Percentiles rank a stretch among this genome's conserved stretches.
phyloP scores from a whole-genome alignment of 2,888 invertebrate genomes.

The Lutraria lutraria region DNA sequence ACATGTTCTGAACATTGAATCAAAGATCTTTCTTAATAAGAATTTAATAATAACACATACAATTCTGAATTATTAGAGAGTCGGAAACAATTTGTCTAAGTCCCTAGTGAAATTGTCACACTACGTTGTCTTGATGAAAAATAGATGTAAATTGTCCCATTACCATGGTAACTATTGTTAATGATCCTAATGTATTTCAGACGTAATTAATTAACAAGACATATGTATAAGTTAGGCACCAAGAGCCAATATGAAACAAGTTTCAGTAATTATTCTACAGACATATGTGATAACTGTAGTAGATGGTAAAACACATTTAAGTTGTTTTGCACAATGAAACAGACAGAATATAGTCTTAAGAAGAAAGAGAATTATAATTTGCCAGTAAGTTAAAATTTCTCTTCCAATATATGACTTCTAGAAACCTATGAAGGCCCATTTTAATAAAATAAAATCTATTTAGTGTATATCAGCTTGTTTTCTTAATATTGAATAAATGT shows the following conservation, averaged over 20 bases:
- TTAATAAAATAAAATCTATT: background rate
- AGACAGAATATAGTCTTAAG: background rate
- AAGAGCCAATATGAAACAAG: background rate
- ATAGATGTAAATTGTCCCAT: conserved; percentile 46
- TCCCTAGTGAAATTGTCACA: conserved; percentile 31
- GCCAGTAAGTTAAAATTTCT: background rate
- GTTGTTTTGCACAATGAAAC: conserved; percentile 21
- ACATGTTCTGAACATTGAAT: background rate
- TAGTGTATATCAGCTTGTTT: background rate
- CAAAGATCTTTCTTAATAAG: background rate
- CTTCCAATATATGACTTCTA: background rate
- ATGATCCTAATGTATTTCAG: conserved; percentile 38
- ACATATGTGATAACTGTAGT: background rate
- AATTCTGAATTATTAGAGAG: background rate
- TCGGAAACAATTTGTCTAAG: conserved; percentile 34
- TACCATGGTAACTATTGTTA: conserved; percentile 50
- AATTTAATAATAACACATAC: conserved; percentile 9
- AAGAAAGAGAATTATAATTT: background rate
- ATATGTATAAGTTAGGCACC: conserved; percentile 40
- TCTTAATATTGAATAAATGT: conserved; percentile 16
- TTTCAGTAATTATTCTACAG: background rate
- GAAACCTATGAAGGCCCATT: background rate
- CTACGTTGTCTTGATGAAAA: conserved; percentile 36
- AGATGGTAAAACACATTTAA: conserved; percentile 10
- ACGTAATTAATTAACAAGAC: conserved; percentile 45